Percentiles rank a stretch among this genome's conserved stretches.
Evolutionary conservation across 2,888 invertebrate species (phyloP).

Genomic region (Prosopocoilus inquinatus): DNA sequence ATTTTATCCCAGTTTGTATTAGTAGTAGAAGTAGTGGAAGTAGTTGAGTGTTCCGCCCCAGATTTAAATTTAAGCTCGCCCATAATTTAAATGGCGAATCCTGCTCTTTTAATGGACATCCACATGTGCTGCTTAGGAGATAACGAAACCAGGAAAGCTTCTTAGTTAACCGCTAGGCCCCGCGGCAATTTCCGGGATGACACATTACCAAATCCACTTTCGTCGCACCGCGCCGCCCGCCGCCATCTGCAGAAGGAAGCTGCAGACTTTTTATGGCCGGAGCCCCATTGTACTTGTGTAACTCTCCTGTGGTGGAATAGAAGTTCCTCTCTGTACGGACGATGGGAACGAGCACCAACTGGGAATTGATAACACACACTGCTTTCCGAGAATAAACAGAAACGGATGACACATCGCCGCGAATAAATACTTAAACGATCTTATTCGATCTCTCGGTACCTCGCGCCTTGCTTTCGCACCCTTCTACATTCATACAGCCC

Average conservation of each 20-base stretch:
- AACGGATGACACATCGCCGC: slow-evolving; percentile 24
- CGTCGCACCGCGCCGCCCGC: no score
- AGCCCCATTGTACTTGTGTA: not conserved
- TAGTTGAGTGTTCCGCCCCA: not conserved
- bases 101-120: not conserved
- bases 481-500: slow-evolving; percentile 12
- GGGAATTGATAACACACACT: slow-evolving; percentile 26
- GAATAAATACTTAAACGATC: slow-evolving; percentile 26
- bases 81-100: not conserved
- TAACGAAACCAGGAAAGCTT: not conserved
- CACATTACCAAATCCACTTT: not conserved
- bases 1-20: no score
- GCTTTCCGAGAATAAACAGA: slow-evolving; percentile 24
- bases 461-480: slow-evolving; percentile 6
- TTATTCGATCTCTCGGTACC: slow-evolving; percentile 10
- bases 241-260: no score
- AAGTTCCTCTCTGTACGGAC: not conserved
- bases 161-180: not conserved
- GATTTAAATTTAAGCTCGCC: not conserved
- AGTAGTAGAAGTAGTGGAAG: no score
- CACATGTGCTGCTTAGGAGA: not conserved
- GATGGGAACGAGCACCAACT: slow-evolving; percentile 9
- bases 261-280: no score
- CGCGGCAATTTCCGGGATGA: not conserved
- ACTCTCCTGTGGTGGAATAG: not conserved